A percentile compares a stretch with the other conserved stretches of the same genome.
These are phyloP conservation scores for Drosophila insularis DNA, from an alignment of 1,140 invertebrate genomes.

Conservation along the genomic window DNA sequence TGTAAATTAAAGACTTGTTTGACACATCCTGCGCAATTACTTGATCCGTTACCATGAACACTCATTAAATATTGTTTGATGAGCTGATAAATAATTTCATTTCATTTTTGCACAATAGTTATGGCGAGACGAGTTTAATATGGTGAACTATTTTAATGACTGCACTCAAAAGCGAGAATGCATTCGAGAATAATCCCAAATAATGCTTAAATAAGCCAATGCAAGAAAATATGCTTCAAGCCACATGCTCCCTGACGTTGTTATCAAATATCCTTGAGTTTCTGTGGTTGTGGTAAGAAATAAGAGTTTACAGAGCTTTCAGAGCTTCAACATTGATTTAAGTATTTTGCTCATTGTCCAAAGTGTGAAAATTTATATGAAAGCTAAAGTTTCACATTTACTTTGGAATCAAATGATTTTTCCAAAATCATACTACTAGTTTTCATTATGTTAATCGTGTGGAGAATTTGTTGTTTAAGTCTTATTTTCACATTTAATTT, in stretches of 20 bases:
- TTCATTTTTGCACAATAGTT: background rate
- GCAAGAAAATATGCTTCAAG: background rate
- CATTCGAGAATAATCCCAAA: background rate
- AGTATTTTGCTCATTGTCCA: no score
- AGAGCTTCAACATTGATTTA: no score
- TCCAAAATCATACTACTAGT: no score
- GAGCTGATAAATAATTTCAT: background rate
- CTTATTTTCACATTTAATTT: no score
- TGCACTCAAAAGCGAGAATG: background rate
- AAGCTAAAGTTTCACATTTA: no score
- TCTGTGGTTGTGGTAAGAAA: background rate
- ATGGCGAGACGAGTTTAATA: conserved; percentile 1
- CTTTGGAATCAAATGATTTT: no score
- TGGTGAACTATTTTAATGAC: conserved; percentile 1
- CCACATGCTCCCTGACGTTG: background rate
- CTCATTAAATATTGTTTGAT: background rate
- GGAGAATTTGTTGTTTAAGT: no score
- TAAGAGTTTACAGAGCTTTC: no score
- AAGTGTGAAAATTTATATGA: no score
- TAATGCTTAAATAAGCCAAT: background rate
- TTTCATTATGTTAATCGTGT: no score
- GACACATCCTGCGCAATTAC: conserved; percentile 29
- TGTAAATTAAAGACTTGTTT: conserved; percentile 53
- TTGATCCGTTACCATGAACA: background rate
- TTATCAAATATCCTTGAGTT: background rate